phyloP scores from a whole-genome alignment of 2,888 invertebrate genomes.

The Epinotia brunnichana region DNA sequence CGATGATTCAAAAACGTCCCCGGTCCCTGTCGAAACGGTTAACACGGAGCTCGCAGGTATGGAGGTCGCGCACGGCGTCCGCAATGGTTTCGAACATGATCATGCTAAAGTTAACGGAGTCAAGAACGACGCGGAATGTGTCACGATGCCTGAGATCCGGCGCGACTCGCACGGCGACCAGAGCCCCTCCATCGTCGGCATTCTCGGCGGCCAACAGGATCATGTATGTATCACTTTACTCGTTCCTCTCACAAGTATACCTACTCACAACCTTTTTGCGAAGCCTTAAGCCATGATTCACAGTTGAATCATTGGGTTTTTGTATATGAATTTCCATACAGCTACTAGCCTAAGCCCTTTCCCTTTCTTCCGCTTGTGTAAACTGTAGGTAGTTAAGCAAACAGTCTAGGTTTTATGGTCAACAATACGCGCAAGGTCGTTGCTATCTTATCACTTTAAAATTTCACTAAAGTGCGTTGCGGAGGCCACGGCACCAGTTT shows the following conservation, averaged over 20 bases:
- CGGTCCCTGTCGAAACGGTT: conserved; percentile 69
- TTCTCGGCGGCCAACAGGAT: conserved; percentile 80
- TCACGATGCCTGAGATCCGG: conserved; percentile 56
- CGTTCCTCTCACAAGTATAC: conserved; percentile 21
- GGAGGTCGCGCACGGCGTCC: conserved; percentile 54
- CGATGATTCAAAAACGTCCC: conserved; percentile 52
- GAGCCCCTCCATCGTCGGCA: conserved; percentile 79
- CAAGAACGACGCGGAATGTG: conserved; percentile 59
- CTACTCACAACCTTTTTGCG: conserved; percentile 35
- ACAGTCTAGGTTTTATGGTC: conserved; percentile 33
- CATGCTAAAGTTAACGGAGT: conserved; percentile 58
- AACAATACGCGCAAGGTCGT: conserved; percentile 52
- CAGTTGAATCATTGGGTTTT: conserved; percentile 51
- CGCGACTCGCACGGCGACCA: conserved; percentile 74
- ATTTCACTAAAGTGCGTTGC: conserved; percentile 52
- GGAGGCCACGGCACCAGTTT: conserved; percentile 62
- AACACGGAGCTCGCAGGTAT: conserved; percentile 57
- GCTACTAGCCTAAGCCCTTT: conserved; percentile 43
- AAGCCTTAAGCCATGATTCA: conserved; percentile 46
- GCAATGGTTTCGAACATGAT: conserved; percentile 50
- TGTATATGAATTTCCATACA: conserved; percentile 43
- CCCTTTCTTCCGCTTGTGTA: conserved; percentile 40
- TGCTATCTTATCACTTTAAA: conserved; percentile 71
- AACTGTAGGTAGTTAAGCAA: conserved; percentile 29
- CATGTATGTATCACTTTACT: conserved; percentile 72